Conservation (phyloP, 2,888 invertebrate genomes). For the Conistra vaccinii region DNA sequence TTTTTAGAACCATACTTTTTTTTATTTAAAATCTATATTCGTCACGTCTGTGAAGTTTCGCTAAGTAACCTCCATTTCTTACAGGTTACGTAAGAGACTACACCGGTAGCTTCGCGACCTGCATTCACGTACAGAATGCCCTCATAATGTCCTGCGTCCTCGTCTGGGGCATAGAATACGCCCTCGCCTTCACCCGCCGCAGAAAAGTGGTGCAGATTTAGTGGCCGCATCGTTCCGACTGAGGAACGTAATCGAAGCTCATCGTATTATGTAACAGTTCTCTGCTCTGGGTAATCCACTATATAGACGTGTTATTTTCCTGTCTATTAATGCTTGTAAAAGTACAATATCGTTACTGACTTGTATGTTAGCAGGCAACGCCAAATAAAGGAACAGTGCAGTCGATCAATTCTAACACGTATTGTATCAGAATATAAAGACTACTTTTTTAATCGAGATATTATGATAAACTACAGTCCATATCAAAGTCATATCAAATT, state of each 20-base stretch:
- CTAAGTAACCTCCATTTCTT: slow-evolving; percentile 50
- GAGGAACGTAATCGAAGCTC: slow-evolving; percentile 34
- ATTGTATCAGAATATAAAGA: slow-evolving; percentile 5
- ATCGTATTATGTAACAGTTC: slow-evolving; percentile 28
- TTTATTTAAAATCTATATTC: too few species aligned
- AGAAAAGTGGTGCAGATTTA: slow-evolving; percentile 88
- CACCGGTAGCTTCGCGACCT: slow-evolving; percentile 92
- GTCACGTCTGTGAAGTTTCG: too few species aligned
- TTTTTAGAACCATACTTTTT: too few species aligned
- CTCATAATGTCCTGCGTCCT: slow-evolving; percentile 92
- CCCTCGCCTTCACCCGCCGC: slow-evolving; percentile 84
- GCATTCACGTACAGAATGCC: slow-evolving; percentile 93
- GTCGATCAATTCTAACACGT: slow-evolving; percentile 26
- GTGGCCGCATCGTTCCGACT: slow-evolving; percentile 46
- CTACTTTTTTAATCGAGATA: slow-evolving; percentile 17
- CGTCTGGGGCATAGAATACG: slow-evolving; percentile 93
- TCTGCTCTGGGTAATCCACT: slow-evolving; percentile 24
- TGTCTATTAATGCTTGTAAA: slow-evolving; percentile 46
- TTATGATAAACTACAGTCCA: slow-evolving; percentile 42
- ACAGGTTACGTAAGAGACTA: slow-evolving; percentile 93
- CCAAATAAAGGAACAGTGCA: slow-evolving; percentile 51
- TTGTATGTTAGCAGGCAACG: slow-evolving; percentile 25
- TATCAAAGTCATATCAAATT: slow-evolving; percentile 59
- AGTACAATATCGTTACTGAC: slow-evolving; percentile 48
- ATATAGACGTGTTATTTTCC: slow-evolving; percentile 33